These are phyloP conservation scores for Cecidostiba fungosa DNA, from an alignment of 2,888 invertebrate species.

Conservation along the genomic window DNA sequence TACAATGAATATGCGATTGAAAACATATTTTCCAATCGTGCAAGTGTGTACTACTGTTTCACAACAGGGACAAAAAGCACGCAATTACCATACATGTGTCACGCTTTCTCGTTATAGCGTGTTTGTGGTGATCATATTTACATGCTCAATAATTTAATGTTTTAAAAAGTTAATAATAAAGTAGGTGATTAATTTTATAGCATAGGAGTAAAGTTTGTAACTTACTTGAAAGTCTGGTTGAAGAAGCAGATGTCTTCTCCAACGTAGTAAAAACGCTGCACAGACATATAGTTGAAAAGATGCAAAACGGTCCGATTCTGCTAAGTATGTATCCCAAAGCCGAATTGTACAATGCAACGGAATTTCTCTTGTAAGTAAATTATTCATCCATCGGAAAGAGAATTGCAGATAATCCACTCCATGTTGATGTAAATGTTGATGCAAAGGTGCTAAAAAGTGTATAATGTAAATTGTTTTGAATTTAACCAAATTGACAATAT, in stretches of 20 bases:
- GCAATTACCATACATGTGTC: background rate
- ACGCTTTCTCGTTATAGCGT: background rate
- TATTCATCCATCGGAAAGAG: conserved; percentile 99
- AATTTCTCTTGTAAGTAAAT: conserved; percentile 97
- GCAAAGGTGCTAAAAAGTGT: conserved; percentile 86
- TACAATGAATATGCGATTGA: background rate
- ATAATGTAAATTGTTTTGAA: background rate
- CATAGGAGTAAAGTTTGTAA: conserved; percentile 10
- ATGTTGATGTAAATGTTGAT: conserved; percentile 95
- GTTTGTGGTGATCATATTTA: background rate
- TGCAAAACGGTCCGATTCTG: conserved; percentile 97
- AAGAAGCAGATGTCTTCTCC: conserved; percentile 93
- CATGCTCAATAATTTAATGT: background rate
- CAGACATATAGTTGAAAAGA: conserved; percentile 99
- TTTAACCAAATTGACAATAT: conserved; percentile 12
- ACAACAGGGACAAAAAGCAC: background rate
- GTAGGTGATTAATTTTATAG: background rate
- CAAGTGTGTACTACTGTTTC: too few relatives aligned
- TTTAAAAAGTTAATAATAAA: background rate
- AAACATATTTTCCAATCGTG: too few relatives aligned
- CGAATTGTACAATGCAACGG: conserved; percentile 98
- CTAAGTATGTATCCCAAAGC: conserved; percentile 99
- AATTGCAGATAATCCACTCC: conserved; percentile 99
- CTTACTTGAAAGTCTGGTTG: conserved; percentile 97
- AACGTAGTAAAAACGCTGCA: conserved; percentile 98